Base-by-base conservation (phyloP, 1,140 invertebrate genomes). In the Aporrectodea caliginosa region DNA sequence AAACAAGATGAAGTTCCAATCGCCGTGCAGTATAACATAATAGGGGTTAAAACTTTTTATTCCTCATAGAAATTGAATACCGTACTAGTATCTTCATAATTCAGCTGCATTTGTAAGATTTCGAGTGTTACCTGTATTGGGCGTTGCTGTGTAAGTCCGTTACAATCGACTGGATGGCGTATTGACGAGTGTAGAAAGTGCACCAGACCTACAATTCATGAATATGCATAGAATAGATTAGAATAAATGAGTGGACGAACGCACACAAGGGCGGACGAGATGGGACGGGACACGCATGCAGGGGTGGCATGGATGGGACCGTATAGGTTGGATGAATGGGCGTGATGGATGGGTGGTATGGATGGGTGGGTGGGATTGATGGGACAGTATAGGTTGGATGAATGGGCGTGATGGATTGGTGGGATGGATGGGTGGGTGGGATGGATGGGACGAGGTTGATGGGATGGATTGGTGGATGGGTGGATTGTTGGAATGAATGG, bases 151-250 rank as follows among this genome's bases (percentile, higher is more conserved):
- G 43, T 58, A 22, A 6, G 43, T 58, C 43, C 22, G 43, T 58
- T 58, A 58, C 43, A 22, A 58, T 58, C 43, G 43, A 58, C 22
- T 58, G 43, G 22, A 58, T 58, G 43, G 43, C 43, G 22, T 58
- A 58, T 58, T 58, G 43, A 12, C 43, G 43, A 58, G 43, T 58
- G 22, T 58, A 58, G 22, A 58, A 58, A 58, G 43, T 58, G 43
- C 43, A 58, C 43, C 43, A 58, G 43, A 58, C 43, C 43, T 58
- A n/a, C n/a, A n/a, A n/a, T n/a, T n/a, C n/a, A n/a, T n/a, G n/a
- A n/a, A n/a, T n/a, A n/a, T n/a, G n/a, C n/a, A n/a, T n/a, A n/a
- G n/a, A n/a, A n/a, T n/a, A n/a, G n/a, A n/a, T n/a, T 58, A 22
- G 22, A 58, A 58, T 6, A 58, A 12, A 58, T 58, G 6, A 58